Percentiles rank a stretch among this genome's conserved stretches.
These are phyloP conservation scores for Siniperca chuatsi DNA, from an alignment of 2,113 vertebrate genomes.

Conservation along the genomic window DNA sequence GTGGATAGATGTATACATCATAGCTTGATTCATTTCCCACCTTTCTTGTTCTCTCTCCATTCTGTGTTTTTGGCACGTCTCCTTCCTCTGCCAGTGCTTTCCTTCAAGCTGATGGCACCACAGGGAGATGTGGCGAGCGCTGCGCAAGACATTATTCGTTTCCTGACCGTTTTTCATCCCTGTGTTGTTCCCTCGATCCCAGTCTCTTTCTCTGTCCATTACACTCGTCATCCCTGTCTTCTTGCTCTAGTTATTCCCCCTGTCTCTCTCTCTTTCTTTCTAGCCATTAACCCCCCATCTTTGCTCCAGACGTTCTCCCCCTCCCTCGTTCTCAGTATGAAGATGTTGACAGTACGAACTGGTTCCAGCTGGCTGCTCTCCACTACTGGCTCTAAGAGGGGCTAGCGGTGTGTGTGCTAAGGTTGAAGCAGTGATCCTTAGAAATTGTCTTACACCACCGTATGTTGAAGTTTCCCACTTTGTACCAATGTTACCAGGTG, in stretches of 20 bases:
- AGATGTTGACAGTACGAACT: conserved; percentile 77
- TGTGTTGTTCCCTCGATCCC: conserved; percentile 13
- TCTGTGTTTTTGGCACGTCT: conserved; percentile 38
- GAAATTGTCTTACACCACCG: conserved; percentile 26
- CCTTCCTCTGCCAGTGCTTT: conserved; percentile 39
- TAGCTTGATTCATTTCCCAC: conserved; percentile 34
- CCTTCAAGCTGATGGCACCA: conserved; percentile 65
- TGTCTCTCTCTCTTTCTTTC: not conserved
- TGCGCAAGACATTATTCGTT: conserved; percentile 60
- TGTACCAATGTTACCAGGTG: not conserved
- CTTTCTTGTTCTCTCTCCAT: not conserved
- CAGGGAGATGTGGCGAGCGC: conserved; percentile 52
- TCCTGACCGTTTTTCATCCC: conserved; percentile 18
- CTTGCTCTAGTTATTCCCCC: conserved; percentile 44
- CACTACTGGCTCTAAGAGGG: conserved; percentile 44
- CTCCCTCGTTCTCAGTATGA: conserved; percentile 55
- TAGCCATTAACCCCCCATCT: conserved; percentile 1
- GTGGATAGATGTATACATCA: not conserved
- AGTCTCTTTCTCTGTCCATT: conserved; percentile 53
- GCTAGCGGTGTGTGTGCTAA: not conserved
- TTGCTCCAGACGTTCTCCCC: conserved; percentile 16
- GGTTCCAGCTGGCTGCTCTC: conserved; percentile 76
- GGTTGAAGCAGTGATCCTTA: conserved; percentile 34
- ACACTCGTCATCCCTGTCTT: conserved; percentile 35
- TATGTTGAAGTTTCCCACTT: conserved; percentile 24